These are phyloP conservation scores for Autographa gamma DNA, from an alignment of 2,888 invertebrate genomes.

Conservation along the genomic window DNA sequence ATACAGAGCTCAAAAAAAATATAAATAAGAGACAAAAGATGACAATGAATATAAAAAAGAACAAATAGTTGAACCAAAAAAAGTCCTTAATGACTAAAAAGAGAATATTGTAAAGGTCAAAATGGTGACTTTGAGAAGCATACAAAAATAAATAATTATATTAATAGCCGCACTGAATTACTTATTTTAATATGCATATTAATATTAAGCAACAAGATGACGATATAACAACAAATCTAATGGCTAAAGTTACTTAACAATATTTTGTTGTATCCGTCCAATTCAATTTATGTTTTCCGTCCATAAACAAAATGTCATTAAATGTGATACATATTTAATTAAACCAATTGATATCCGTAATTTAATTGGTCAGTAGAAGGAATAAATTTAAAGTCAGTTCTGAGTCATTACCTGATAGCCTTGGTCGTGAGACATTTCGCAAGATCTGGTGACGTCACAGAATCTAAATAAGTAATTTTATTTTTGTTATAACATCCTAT, in stretches of 20 bases:
- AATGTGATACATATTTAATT: slow-evolving; percentile 14
- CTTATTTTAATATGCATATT: too few species aligned
- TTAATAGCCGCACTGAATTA: too few species aligned
- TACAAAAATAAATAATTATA: too few species aligned
- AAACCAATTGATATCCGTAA: slow-evolving; percentile 34
- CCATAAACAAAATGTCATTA: slow-evolving; percentile 25
- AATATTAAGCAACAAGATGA: neutral
- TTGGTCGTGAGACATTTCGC: slow-evolving; percentile 45
- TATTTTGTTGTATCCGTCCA: neutral
- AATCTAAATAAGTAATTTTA: neutral
- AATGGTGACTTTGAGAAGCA: too few species aligned
- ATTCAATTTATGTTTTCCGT: neutral
- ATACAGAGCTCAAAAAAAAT: neutral
- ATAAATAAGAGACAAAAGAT: too few species aligned
- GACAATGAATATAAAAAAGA: too few species aligned
- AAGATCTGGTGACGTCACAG: slow-evolving; percentile 35
- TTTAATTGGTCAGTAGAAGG: slow-evolving; percentile 32
- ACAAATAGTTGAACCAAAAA: too few species aligned
- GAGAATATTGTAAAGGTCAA: too few species aligned
- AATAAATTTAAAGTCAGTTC: slow-evolving; percentile 26
- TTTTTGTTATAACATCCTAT: neutral
- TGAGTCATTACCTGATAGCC: slow-evolving; percentile 49
- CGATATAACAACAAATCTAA: neutral
- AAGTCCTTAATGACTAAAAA: too few species aligned
- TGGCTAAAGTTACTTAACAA: neutral